These are phyloP conservation scores for Neolamprologus brichardi DNA, from an alignment of 2,113 vertebrate species.

Conservation along the genomic window DNA sequence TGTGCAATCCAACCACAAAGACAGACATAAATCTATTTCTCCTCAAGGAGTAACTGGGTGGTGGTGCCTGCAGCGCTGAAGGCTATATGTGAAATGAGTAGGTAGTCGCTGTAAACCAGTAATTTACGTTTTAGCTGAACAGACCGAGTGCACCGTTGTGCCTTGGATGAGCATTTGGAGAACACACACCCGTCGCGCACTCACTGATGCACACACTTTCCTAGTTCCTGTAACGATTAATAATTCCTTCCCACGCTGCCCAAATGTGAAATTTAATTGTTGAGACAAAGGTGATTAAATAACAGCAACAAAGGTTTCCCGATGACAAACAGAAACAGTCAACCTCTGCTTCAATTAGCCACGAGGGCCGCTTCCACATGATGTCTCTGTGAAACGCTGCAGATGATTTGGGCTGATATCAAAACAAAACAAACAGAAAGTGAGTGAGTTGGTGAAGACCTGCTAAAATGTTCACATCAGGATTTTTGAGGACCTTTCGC, in stretches of 20 bases:
- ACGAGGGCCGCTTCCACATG: not conserved
- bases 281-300: not conserved
- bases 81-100: not conserved
- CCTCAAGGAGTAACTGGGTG: not conserved
- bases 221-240: constrained; percentile 24
- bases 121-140: not conserved
- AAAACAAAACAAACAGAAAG: not conserved
- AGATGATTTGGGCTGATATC: not conserved
- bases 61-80: not conserved
- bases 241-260: constrained; percentile 15
- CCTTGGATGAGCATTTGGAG: not conserved
- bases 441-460: not conserved
- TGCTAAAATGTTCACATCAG: not conserved
- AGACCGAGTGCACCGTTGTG: not conserved
- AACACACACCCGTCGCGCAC: not conserved
- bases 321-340: not conserved
- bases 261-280: constrained; percentile 25
- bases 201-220: not conserved
- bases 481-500: not conserved
- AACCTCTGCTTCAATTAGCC: not conserved
- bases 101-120: not conserved
- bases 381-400: not conserved
- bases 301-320: not conserved
- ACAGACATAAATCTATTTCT: not conserved
- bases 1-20: not conserved